Conservation (phyloP, 1,140 invertebrate species). For the Holcopasites calliopsidis region DNA sequence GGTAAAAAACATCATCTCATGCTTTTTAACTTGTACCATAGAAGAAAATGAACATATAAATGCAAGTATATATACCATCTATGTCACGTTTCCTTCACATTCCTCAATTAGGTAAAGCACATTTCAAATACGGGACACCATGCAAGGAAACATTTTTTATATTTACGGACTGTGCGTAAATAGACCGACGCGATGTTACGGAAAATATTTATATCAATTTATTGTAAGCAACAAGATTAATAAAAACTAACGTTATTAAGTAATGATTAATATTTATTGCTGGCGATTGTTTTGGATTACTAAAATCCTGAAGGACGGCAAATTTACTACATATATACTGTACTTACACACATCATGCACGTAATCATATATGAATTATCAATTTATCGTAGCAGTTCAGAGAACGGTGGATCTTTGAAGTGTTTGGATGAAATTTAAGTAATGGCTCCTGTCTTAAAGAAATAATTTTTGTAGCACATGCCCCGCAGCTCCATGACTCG, state of each 20-base stretch:
- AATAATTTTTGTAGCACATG: too few relatives aligned
- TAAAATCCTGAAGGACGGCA: neutral
- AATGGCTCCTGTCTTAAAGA: too few relatives aligned
- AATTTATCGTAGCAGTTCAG: too few relatives aligned
- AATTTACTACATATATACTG: neutral
- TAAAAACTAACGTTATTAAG: neutral
- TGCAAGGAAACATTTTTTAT: neutral
- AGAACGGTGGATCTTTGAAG: too few relatives aligned
- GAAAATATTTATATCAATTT: constrained; percentile 8
- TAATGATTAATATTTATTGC: neutral
- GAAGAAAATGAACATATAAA: neutral
- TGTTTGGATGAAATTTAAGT: too few relatives aligned
- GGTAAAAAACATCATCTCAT: constrained; percentile 24
- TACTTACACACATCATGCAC: too few relatives aligned
- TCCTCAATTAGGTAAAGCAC: neutral
- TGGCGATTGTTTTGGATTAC: constrained; percentile 4
- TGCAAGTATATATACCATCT: neutral
- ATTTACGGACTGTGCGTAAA: too few relatives aligned
- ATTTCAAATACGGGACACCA: neutral
- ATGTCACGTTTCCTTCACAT: neutral
- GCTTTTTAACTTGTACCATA: neutral
- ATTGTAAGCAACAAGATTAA: neutral
- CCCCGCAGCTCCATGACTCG: too few relatives aligned
- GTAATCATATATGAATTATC: too few relatives aligned
- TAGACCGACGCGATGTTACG: too few relatives aligned